Percentiles rank a stretch among this genome's conserved stretches.
Evolutionary conservation across 2,797 vertebrate species (phyloP).

Genomic region (Cirrhinus molitorella): DNA sequence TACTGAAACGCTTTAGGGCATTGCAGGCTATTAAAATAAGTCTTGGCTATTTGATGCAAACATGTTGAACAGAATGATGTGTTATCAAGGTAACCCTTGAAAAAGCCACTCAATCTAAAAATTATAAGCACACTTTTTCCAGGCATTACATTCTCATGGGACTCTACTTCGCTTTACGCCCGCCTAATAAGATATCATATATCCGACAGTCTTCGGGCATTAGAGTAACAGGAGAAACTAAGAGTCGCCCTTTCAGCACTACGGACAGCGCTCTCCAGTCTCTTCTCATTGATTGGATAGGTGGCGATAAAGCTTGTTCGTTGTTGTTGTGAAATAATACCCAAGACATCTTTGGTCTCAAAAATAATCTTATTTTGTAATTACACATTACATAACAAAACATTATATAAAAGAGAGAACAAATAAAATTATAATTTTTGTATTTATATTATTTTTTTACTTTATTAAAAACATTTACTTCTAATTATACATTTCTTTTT

Average conservation of each 20-base stretch:
- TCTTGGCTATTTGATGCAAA: too few relatives aligned
- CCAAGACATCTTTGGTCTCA: too few relatives aligned
- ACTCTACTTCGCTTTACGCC: not conserved
- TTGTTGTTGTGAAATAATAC: not conserved
- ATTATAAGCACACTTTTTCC: not conserved
- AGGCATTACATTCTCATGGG: not conserved
- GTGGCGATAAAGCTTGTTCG: not conserved
- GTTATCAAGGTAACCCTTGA: not conserved
- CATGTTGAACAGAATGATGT: too few relatives aligned
- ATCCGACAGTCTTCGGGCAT: not conserved
- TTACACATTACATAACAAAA: too few relatives aligned
- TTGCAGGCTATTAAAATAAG: too few relatives aligned
- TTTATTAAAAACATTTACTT: too few relatives aligned
- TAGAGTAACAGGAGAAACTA: not conserved
- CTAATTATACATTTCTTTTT: too few relatives aligned
- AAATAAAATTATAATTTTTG: too few relatives aligned
- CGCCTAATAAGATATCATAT: not conserved
- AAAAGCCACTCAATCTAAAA: not conserved
- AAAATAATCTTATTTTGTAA: too few relatives aligned
- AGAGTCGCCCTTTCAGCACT: slow-evolving; percentile 4
- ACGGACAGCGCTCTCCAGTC: not conserved
- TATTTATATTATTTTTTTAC: too few relatives aligned
- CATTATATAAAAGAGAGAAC: too few relatives aligned
- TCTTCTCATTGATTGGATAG: not conserved
- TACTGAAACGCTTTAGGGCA: too few relatives aligned